These are phyloP conservation scores for Andrena camellia DNA, from an alignment of 2,888 invertebrate genomes.

Conservation along the genomic window DNA sequence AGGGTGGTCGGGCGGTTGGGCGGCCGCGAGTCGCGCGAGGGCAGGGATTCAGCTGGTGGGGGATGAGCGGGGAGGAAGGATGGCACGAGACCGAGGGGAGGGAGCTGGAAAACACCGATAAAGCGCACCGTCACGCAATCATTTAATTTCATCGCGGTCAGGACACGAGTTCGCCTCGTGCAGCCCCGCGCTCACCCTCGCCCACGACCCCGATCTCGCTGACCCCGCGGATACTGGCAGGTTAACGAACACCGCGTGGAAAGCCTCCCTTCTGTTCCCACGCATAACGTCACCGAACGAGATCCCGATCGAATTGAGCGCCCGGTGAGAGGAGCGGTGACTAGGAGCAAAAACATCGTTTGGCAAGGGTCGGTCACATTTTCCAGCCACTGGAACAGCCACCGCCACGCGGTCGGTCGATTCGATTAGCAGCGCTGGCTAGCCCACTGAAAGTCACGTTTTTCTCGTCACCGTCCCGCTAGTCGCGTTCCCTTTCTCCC, in stretches of 20 bases:
- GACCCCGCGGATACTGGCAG: not conserved
- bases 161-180: constrained; percentile 44
- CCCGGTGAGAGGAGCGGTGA: not conserved
- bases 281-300: not conserved
- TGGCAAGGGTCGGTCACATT: constrained; percentile 6
- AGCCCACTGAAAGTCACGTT: constrained; percentile 30
- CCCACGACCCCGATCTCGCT: constrained; percentile 35
- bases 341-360: not conserved
- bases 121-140: constrained; percentile 56
- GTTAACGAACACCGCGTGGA: constrained; percentile 21
- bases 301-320: not conserved
- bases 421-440: constrained; percentile 33
- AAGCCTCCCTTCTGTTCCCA: not conserved
- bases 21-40: not conserved
- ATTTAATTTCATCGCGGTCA: constrained; percentile 43
- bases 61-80: constrained; percentile 11
- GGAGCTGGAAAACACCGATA: constrained; percentile 37
- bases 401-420: constrained; percentile 53
- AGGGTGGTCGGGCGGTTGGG: not conserved
- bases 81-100: constrained; percentile 15
- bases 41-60: not conserved
- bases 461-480: not conserved
- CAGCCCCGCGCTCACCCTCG: constrained; percentile 3
- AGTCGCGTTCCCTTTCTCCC: not conserved
- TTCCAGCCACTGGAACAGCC: not conserved